Evolutionary conservation across 2,113 vertebrate genomes (phyloP), one percentile per base, ranked within the genome.

Genomic region (Sinocyclocheilus anshuiensis): DNA sequence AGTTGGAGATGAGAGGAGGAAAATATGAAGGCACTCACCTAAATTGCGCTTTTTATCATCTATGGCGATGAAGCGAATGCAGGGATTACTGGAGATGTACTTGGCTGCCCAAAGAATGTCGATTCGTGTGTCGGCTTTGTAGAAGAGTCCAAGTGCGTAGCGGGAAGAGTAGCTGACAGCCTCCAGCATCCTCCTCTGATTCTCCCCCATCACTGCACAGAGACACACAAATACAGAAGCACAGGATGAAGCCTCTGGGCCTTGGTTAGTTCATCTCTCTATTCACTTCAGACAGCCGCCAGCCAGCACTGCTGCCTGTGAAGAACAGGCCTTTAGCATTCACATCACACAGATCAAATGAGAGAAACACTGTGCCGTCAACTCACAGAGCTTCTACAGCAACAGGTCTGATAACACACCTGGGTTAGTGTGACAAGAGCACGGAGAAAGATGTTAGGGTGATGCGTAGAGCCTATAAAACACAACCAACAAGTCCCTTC

Each of bases 61-160:
- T 69, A 96, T 94, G 88, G 96, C 96, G 90, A 98, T 87, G 95
- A 98, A 99, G 89, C 97, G 91, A 85, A 99, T 88, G 94, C 95
- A 96, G 93, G 92, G 92, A 95, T 95, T 97, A 93, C 94, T 87
- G 1, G 89, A 39, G 92, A 99, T 87, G 92, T 99, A 99, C 78
- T 86, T 92, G 10, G 94, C 96, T 2, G 93, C 95, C 97, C 97
- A 99, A 77, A 96, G 93, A 53, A 97, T 94, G 81, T 92, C 92
- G 88, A 99, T 91, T 90, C 85, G 86, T 0, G 88, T 90, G 77
- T 93, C 94, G 0, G 95, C 94, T 90, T 96, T 91, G 92, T 97
- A 99, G 92, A 98, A 99, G 85, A 99, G 97, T 63, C 95, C 97
- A 88, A 99, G 89, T 74, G 97, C 97, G 0, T 96, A 99, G 78